phyloP scores from a whole-genome alignment of 30 jellyfish, hydroid and myxozoan genomes.

The Aurelia coerulea region DNA sequence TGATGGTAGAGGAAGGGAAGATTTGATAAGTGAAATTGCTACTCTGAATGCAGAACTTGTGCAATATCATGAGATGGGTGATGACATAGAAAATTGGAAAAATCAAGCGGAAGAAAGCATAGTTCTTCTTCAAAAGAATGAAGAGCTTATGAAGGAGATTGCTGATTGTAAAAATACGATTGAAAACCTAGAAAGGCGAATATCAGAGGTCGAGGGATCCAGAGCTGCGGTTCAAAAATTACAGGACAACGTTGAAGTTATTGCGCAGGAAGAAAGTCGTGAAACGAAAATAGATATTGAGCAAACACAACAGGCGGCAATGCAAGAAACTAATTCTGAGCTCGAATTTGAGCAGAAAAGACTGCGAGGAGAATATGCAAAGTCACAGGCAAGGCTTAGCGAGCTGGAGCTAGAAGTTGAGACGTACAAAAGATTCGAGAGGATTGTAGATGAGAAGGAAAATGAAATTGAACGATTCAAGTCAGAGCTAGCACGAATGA shows the following conservation, averaged over 20 bases:
- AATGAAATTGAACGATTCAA: conserved; percentile 38
- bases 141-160: not conserved
- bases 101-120: not conserved
- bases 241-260: not conserved
- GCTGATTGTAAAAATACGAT: conserved; percentile 7
- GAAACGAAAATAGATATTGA: not conserved
- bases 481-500: conserved; percentile 61
- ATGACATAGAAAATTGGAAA: conserved; percentile 35
- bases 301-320: not conserved
- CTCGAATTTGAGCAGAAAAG: conserved; percentile 8
- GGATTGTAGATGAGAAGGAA: conserved; percentile 28
- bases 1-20: not conserved
- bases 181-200: conserved; percentile 3
- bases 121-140: not conserved
- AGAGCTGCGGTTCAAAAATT: conserved; percentile 1
- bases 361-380: conserved; percentile 13
- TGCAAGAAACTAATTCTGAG: not conserved
- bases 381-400: conserved; percentile 24
- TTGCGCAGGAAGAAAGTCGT: not conserved
- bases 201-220: conserved; percentile 11
- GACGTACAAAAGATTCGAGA: conserved; percentile 31
- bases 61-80: conserved; percentile 7
- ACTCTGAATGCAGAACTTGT: conserved; percentile 15
- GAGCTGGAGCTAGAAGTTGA: conserved; percentile 64
- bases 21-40: not conserved